These are phyloP conservation scores for Bombus pascuorum DNA, from an alignment of 1,140 invertebrate species.

Conservation along the genomic window DNA sequence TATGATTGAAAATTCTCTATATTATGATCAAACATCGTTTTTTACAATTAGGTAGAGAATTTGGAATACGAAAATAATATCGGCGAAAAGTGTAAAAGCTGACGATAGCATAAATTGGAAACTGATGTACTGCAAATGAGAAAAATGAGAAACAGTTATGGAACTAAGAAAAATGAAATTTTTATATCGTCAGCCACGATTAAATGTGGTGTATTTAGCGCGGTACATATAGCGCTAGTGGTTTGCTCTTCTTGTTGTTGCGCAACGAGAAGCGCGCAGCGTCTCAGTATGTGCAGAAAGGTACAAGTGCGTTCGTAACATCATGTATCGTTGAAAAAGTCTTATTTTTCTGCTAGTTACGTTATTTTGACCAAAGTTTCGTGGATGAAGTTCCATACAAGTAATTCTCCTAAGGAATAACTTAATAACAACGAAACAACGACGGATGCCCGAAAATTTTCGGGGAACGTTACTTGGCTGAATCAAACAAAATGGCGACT, in stretches of 20 bases:
- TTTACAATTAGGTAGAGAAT: no score
- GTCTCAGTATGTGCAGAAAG: conserved; percentile 66
- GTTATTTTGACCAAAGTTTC: conserved; percentile 47
- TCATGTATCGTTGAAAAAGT: conserved; percentile 66
- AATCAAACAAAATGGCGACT: conserved; percentile 75
- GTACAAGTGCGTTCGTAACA: conserved; percentile 55
- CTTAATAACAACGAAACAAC: conserved; percentile 33
- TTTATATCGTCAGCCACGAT: neutral
- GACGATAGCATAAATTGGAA: neutral
- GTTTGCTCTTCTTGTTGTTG: conserved; percentile 57
- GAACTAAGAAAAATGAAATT: neutral
- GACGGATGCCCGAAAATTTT: conserved; percentile 45
- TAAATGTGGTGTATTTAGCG: neutral
- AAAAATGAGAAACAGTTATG: neutral
- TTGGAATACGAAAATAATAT: no score
- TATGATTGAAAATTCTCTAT: neutral
- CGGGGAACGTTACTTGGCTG: conserved; percentile 45
- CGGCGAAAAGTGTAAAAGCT: neutral
- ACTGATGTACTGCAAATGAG: neutral
- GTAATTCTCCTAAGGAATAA: neutral
- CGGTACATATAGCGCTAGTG: neutral
- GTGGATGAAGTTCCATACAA: conserved; percentile 16
- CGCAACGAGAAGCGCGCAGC: conserved; percentile 71
- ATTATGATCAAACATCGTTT: no score
- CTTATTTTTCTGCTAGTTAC: conserved; percentile 43